These are phyloP conservation scores for Danio kyathit DNA, from an alignment of 2,797 vertebrate species.

Conservation along the genomic window DNA sequence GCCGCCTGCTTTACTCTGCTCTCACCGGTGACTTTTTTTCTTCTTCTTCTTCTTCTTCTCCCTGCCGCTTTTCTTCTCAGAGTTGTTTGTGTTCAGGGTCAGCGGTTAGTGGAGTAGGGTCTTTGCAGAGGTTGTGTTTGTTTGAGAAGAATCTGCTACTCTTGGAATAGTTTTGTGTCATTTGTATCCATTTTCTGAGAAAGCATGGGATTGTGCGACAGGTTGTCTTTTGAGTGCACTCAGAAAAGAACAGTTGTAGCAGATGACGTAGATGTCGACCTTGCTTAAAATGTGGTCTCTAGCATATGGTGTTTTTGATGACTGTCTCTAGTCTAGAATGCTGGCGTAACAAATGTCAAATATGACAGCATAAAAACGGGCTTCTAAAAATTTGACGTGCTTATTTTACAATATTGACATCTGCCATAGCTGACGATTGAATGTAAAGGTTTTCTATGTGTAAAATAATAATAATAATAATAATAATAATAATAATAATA, in stretches of 20 bases:
- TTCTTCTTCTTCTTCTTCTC: background rate
- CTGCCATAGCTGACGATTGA: background rate
- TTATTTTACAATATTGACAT: background rate
- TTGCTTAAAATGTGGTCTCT: background rate
- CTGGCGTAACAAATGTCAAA: background rate
- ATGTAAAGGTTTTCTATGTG: no score
- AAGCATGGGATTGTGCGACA: conserved; percentile 9
- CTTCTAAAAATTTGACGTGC: no score
- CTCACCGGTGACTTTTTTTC: conserved; percentile 17
- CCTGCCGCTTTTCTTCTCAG: conserved; percentile 5
- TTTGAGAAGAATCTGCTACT: background rate
- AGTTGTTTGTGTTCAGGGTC: conserved; percentile 45
- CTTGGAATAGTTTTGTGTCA: background rate
- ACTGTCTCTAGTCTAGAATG: background rate
- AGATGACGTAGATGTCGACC: background rate
- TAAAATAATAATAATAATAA: no score
- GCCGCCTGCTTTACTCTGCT: background rate
- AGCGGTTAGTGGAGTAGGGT: conserved; percentile 26
- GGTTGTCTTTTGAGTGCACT: background rate
- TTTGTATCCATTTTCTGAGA: background rate
- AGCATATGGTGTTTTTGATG: background rate
- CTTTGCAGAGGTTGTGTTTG: conserved; percentile 45
- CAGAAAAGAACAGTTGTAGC: background rate
- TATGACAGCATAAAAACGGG: background rate
- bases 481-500: no score